Conservation (phyloP, 2,113 vertebrate species). For the Dendrocopos noguchii region DNA sequence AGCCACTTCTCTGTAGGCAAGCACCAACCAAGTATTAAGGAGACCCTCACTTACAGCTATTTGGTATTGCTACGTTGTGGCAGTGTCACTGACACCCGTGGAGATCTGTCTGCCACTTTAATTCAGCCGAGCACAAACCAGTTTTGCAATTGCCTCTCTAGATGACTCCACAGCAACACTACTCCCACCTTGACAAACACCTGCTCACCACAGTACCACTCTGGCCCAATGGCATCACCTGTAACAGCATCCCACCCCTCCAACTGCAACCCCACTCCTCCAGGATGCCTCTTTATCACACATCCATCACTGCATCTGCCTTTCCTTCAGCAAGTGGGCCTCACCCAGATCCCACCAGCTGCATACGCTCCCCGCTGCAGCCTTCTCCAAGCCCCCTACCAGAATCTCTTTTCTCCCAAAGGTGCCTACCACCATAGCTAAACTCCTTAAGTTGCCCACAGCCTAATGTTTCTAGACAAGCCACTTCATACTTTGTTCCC, state of each 20-base stretch:
- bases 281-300: neutral
- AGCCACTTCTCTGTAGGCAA: neutral
- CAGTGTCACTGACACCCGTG: rapidly evolving
- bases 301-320: no score
- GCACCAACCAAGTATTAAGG: neutral
- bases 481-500: neutral
- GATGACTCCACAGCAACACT: neutral
- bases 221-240: neutral
- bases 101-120: neutral
- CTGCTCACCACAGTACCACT: neutral
- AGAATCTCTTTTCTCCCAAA: neutral
- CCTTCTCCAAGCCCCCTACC: neutral
- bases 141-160: neutral
- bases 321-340: rapidly evolving
- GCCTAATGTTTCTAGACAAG: neutral
- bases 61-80: neutral
- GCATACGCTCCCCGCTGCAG: neutral
- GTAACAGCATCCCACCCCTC: neutral
- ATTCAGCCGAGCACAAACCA: neutral
- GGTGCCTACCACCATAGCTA: neutral
- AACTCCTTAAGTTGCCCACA: rapidly evolving
- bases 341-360: neutral
- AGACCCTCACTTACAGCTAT: neutral
- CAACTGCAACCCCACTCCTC: rapidly evolving
- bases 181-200: neutral